A percentile compares a stretch with the other conserved stretches of the same genome.
These are phyloP conservation scores for Coccyzus lansbergi DNA, from an alignment of 2,797 vertebrate genomes.

Conservation along the genomic window DNA sequence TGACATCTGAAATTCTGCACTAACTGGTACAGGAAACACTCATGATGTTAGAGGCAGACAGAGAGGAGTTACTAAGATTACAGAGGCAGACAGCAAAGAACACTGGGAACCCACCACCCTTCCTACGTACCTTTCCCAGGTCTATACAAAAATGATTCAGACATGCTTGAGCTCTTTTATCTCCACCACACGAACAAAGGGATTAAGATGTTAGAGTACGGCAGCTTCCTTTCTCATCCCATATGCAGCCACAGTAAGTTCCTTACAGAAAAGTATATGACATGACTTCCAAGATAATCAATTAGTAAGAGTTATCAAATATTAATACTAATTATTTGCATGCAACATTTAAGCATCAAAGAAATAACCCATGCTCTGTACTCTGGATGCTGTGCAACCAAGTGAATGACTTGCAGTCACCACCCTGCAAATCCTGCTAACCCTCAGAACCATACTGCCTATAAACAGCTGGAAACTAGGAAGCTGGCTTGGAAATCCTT, in stretches of 20 bases:
- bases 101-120: neutral
- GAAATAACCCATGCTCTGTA: neutral
- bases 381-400: neutral
- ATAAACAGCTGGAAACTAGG: neutral
- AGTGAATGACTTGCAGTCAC: neutral
- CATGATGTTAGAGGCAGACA: neutral
- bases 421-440: accelerated
- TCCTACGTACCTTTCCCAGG: neutral
- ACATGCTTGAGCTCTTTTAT: neutral
- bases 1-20: neutral
- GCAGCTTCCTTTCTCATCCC: neutral
- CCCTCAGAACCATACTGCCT: neutral
- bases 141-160: neutral
- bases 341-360: neutral
- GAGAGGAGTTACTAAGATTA: neutral
- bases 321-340: neutral
- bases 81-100: neutral
- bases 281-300: neutral
- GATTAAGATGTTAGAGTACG: neutral
- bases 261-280: neutral
- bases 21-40: neutral
- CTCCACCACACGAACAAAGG: neutral
- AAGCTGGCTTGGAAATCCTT: neutral
- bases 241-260: neutral
- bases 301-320: neutral